Conservation (phyloP, 1,140 invertebrate genomes). For the Coenobita brevimanus region DNA sequence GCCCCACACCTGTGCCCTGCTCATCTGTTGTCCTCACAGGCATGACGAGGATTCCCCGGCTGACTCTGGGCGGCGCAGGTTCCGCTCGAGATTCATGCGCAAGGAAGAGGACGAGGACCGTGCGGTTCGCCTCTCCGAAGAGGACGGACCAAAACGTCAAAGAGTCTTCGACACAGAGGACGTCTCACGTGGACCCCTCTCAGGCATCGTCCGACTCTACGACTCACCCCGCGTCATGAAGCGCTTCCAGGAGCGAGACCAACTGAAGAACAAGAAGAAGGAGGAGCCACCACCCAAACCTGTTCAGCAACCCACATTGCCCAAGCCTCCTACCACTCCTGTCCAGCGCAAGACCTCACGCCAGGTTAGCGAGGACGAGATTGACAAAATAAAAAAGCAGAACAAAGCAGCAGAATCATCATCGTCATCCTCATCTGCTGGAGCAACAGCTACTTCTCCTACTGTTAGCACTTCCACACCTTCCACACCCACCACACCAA, state of each 20-base stretch:
- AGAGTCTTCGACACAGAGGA: conserved; percentile 92
- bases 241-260: conserved; percentile 79
- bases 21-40: conserved; percentile 68
- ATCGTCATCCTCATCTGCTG: conserved; percentile 74
- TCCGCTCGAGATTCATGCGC: conserved; percentile 82
- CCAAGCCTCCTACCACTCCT: conserved; percentile 72
- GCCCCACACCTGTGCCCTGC: conserved; percentile 44
- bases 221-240: conserved; percentile 93
- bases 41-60: conserved; percentile 70
- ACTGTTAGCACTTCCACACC: conserved; percentile 42
- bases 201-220: conserved; percentile 76
- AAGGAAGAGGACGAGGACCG: conserved; percentile 74
- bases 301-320: conserved; percentile 75
- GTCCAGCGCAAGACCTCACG: conserved; percentile 73
- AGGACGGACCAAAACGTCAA: conserved; percentile 58
- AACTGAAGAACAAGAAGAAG: conserved; percentile 68
- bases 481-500: conserved; percentile 42
- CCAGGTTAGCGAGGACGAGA: conserved; percentile 91
- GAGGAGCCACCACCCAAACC: conserved; percentile 71
- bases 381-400: conserved; percentile 89
- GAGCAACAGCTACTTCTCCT: conserved; percentile 74
- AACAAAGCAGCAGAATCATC: conserved; percentile 80
- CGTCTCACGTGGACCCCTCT: conserved; percentile 88
- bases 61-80: conserved; percentile 72
- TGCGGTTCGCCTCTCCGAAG: conserved; percentile 65